A percentile compares a stretch with the other conserved stretches of the same genome.
Evolutionary conservation across 2,888 invertebrate genomes (phyloP).

Genomic region (Xanthorhoe spadicearia): DNA sequence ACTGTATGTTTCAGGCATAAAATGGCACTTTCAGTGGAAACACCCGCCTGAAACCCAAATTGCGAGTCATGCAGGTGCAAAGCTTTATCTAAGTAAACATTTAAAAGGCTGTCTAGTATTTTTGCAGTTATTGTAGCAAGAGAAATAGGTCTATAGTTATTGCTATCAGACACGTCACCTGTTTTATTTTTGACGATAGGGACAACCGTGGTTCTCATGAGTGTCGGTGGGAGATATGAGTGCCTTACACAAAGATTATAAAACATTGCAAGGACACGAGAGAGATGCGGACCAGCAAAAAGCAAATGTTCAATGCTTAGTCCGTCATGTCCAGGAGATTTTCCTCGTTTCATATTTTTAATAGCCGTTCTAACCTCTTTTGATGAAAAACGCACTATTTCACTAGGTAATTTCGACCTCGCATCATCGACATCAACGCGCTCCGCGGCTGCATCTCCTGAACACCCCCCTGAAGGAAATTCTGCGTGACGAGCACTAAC

Average conservation of each 20-base stretch:
- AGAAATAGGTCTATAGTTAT: constrained; percentile 42
- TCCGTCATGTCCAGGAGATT: no score
- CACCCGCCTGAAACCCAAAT: constrained; percentile 30
- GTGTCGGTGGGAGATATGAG: constrained; percentile 15
- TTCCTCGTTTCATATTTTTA: background rate
- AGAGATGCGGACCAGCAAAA: no score
- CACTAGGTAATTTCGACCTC: no score
- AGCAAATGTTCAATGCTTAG: no score
- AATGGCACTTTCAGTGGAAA: constrained; percentile 33
- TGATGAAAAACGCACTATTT: no score
- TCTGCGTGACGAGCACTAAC: no score
- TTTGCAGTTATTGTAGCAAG: constrained; percentile 33
- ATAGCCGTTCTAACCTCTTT: no score
- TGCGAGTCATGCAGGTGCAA: constrained; percentile 37
- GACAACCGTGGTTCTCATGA: constrained; percentile 35
- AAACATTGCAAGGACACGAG: background rate
- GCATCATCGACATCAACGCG: no score
- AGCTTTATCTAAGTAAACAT: constrained; percentile 3
- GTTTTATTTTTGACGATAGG: constrained; percentile 42
- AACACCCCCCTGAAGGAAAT: no score
- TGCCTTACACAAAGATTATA: constrained; percentile 23
- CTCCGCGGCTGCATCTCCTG: no score
- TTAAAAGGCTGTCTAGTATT: constrained; percentile 38
- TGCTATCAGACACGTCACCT: constrained; percentile 29
- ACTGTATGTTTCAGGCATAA: constrained; percentile 26